These are phyloP conservation scores for Eledone cirrhosa DNA, from an alignment of 2,888 invertebrate genomes.

Conservation along the genomic window DNA sequence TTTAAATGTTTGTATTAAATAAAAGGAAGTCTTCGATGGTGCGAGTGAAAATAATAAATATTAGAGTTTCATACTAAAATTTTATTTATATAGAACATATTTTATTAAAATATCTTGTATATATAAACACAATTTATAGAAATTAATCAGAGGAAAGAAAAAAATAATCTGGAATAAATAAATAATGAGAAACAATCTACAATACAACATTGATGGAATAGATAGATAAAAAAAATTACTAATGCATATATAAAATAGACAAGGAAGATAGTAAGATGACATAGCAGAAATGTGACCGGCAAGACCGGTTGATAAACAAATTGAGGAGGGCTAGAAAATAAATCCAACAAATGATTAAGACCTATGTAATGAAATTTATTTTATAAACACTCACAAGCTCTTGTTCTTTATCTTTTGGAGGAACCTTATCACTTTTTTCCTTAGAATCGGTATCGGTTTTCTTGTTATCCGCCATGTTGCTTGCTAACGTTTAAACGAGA, in stretches of 20 bases:
- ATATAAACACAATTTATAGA: no score
- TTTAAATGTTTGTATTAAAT: no score
- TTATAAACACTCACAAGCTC: conserved; percentile 64
- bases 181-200: no score
- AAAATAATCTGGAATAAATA: no score
- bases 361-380: not conserved
- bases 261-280: not conserved
- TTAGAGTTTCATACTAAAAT: no score
- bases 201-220: not conserved
- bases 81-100: no score
- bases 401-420: conserved; percentile 68
- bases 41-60: no score
- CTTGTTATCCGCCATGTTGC: conserved; percentile 66
- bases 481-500: conserved; percentile 5
- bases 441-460: conserved; percentile 62
- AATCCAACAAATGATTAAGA: not conserved
- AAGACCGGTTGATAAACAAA: not conserved
- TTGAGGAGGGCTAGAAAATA: not conserved
- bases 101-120: no score
- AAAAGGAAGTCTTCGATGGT: no score
- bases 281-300: conserved; percentile 11
- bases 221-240: not conserved
- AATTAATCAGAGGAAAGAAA: no score
- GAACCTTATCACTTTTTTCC: conserved; percentile 69
- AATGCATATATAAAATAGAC: not conserved